Evolutionary conservation across 2,797 vertebrate genomes (phyloP).

Genomic region (Tamandua tetradactyla): DNA sequence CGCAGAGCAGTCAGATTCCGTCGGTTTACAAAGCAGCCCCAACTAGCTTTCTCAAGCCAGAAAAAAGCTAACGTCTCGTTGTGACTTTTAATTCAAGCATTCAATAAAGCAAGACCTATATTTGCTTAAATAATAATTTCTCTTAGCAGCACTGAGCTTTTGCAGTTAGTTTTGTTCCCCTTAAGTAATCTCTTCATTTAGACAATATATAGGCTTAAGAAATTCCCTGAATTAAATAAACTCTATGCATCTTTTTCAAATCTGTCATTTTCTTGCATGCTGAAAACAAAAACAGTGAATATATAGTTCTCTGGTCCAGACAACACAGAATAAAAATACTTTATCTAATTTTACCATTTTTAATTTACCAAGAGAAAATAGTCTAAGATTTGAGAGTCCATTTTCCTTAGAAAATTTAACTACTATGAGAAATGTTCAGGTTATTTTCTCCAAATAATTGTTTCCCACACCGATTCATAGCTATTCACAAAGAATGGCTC

Average conservation of each 20-base stretch:
- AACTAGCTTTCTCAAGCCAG: background rate
- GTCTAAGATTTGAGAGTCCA: background rate
- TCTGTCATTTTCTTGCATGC: background rate
- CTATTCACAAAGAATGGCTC: constrained; percentile 23
- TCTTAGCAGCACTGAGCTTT: background rate
- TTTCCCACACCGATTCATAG: background rate
- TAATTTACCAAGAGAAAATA: constrained; percentile 41
- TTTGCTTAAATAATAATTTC: background rate
- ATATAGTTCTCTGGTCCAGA: background rate
- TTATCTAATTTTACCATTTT: constrained; percentile 30
- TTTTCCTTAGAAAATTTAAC: background rate
- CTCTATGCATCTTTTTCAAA: background rate
- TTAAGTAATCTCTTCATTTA: background rate
- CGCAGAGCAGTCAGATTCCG: constrained; percentile 70
- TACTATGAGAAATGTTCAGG: background rate
- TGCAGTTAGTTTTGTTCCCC: background rate
- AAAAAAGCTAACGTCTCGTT: background rate
- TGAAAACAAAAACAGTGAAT: background rate
- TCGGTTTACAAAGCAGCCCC: background rate
- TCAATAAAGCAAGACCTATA: background rate
- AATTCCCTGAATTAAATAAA: background rate
- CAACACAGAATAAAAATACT: constrained; percentile 1
- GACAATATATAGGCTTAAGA: background rate
- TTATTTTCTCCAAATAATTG: background rate
- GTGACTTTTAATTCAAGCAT: background rate